Evolutionary conservation across 2,888 invertebrate species (phyloP).

Genomic region (Argyresthia goedartella): DNA sequence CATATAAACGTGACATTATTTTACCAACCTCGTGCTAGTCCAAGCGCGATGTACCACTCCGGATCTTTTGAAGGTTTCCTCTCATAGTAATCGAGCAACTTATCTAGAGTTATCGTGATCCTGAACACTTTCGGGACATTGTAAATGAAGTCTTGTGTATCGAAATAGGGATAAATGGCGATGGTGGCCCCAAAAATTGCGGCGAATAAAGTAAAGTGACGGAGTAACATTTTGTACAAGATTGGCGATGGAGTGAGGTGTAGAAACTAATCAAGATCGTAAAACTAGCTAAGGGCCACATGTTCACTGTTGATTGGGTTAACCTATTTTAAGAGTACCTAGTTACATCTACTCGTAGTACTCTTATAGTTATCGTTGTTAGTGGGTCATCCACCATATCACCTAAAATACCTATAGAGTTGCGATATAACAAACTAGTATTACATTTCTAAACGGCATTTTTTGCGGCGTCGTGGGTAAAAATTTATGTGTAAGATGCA

Average conservation of each 20-base stretch:
- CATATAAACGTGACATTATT: not conserved
- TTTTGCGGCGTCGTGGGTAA: too few relatives aligned
- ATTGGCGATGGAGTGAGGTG: conserved; percentile 24
- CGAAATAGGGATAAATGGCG: conserved; percentile 60
- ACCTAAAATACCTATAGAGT: too few relatives aligned
- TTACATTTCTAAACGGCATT: too few relatives aligned
- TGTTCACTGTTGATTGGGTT: conserved; percentile 42
- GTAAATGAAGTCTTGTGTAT: conserved; percentile 62
- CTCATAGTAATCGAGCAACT: conserved; percentile 51
- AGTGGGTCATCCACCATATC: not conserved
- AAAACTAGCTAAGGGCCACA: conserved; percentile 28
- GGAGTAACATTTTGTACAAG: conserved; percentile 38
- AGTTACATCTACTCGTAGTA: too few relatives aligned
- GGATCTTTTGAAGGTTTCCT: conserved; percentile 61
- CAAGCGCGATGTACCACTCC: conserved; percentile 53
- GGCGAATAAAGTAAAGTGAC: conserved; percentile 31
- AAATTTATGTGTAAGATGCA: too few relatives aligned
- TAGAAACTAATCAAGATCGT: conserved; percentile 25
- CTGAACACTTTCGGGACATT: conserved; percentile 62
- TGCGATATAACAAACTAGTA: not conserved
- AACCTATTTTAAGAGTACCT: not conserved
- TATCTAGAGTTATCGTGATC: conserved; percentile 53
- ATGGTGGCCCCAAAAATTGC: conserved; percentile 17
- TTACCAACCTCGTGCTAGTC: conserved; percentile 47
- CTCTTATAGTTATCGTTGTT: too few relatives aligned